Conservation (phyloP, 2,113 vertebrate species). For the Mus musculus region GRCm39 chr16:73848001-73848500, state of each 20-base stretch:
- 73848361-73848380: not conserved
- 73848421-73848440: slow-evolving; percentile 15
- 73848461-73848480: not conserved
- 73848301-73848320: not conserved
- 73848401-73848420: not conserved
- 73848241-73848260: not conserved
- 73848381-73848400: not conserved
- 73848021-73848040: not conserved
- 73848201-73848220: not conserved
- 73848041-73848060: not conserved
- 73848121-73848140: not conserved
- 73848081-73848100: not conserved
- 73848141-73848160: not conserved
- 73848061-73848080: no score
- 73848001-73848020: not conserved
- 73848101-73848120: not conserved
- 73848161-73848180: not conserved
- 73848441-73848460: not conserved
- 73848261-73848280: not conserved
- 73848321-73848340: not conserved
- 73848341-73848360: not conserved
- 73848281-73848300: not conserved
- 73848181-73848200: not conserved
- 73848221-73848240: not conserved
- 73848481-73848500: not conserved